Percentiles rank a stretch among this genome's conserved stretches.
phyloP scores from a whole-genome alignment of 2,888 invertebrate genomes.

The Luperina testacea region DNA sequence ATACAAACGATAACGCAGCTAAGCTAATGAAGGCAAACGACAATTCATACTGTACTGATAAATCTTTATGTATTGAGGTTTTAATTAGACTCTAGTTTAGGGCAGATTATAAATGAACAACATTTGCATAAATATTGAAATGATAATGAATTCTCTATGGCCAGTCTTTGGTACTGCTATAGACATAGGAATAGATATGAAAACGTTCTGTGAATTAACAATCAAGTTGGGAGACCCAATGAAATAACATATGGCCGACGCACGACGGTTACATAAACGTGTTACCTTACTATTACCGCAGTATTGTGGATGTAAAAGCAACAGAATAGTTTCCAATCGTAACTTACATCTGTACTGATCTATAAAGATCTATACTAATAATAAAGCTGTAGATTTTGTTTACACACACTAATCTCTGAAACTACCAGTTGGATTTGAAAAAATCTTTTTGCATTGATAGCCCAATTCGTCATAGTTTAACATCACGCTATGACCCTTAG shows the following conservation, averaged over 20 bases:
- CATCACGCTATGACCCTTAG: neutral
- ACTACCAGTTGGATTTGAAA: neutral
- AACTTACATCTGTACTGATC: constrained; percentile 7
- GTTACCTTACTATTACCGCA: constrained; percentile 34
- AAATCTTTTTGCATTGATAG: neutral
- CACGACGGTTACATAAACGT: constrained; percentile 25
- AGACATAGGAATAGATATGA: constrained; percentile 48
- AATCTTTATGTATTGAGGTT: constrained; percentile 53
- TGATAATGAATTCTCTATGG: constrained; percentile 69
- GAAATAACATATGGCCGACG: constrained; percentile 57
- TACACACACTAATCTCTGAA: neutral
- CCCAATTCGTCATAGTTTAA: neutral
- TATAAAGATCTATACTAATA: neutral
- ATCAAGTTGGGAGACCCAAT: constrained; percentile 50
- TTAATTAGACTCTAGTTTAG: constrained; percentile 59
- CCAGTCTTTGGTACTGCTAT: constrained; percentile 43
- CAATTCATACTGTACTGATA: constrained; percentile 27
- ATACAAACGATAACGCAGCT: neutral
- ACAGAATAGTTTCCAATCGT: constrained; percentile 18
- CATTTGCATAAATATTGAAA: constrained; percentile 66
- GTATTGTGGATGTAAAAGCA: constrained; percentile 26
- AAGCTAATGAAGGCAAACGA: constrained; percentile 37
- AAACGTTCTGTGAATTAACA: constrained; percentile 50
- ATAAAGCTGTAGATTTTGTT: neutral
- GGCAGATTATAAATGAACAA: constrained; percentile 51